Evolutionary conservation across 2,888 invertebrate genomes (phyloP), one percentile per base, ranked within the genome.

Genomic region (Odontothrips loti): DNA sequence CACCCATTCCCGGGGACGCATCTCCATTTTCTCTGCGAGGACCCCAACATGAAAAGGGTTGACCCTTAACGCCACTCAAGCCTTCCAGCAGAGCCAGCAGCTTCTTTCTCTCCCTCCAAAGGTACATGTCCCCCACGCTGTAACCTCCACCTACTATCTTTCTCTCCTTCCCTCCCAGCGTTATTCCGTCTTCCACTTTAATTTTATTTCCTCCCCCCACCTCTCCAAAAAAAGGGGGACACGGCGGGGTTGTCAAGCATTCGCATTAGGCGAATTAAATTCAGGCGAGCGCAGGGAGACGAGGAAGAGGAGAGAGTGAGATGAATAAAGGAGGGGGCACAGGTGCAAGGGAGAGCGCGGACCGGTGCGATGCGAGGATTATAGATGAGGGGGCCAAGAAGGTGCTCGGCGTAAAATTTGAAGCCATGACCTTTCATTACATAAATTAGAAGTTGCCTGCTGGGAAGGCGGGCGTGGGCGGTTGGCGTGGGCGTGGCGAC

Each of bases 121-220:
- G 34, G 34, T 43, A 43, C 34, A 43, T 43, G 34, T 51, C 15
- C 51, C 51, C 51, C 51, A 20, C 51, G 15, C 51, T 12, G 6
- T 20, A 12, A 51, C 51, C 75, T 78, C 80, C 34, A 75, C 79
- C 79, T 47, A 80, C 81, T 20, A 29, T 75, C 78, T 75, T 68
- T 80, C 47, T 68, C 80, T 75, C 80, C 20, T 68, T 80, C 80
- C 0, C 63, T 47, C 11, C 20, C 68, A 4, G 8, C 68, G 68
- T 68, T 68, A 68, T 68, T 68, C 68, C 23, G 68, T 23, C 68
- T 68, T 68, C 68, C 27, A 23, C 68, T 68, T 68, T 68, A 68
- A 68, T 68, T 68, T 68, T 68, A 68, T 68, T 68, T 68, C 68
- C 27, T 23, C 51, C 51, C 15, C 51, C 15, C 51, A 2, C 51